A percentile compares a stretch with the other conserved stretches of the same genome.
Conservation (phyloP, 2,113 vertebrate species). For the Tricholaema leucomelas region DNA sequence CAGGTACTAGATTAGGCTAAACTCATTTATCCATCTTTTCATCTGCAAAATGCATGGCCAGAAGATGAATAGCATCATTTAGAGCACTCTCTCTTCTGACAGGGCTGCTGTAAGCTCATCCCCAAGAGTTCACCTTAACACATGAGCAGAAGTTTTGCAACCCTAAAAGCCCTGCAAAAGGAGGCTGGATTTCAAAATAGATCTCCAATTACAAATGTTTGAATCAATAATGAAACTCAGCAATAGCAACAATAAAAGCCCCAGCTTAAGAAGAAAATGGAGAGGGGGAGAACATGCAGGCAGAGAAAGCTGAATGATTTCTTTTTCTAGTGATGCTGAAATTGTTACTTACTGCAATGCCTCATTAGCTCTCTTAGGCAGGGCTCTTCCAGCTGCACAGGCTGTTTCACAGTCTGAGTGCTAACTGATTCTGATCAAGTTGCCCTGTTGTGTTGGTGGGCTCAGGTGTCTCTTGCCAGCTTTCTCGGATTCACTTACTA, state of each 20-base stretch:
- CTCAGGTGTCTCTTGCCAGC: neutral
- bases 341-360: neutral
- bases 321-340: neutral
- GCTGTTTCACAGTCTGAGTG: neutral
- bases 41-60: neutral
- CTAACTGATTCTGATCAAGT: neutral
- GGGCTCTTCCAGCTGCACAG: neutral
- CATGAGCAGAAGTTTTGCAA: neutral
- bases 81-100: neutral
- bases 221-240: neutral
- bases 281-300: neutral
- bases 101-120: neutral
- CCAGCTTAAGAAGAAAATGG: neutral
- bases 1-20: slow-evolving; percentile 22
- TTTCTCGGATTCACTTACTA: neutral
- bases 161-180: neutral
- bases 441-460: neutral
- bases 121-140: neutral
- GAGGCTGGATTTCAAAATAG: neutral
- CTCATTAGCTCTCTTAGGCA: neutral
- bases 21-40: slow-evolving; percentile 8
- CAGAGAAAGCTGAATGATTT: neutral
- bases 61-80: slow-evolving; percentile 9
- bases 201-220: neutral
- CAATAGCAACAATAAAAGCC: neutral